Evolutionary conservation across 2,888 invertebrate genomes (phyloP).

Genomic region (Epicampocera succincta): DNA sequence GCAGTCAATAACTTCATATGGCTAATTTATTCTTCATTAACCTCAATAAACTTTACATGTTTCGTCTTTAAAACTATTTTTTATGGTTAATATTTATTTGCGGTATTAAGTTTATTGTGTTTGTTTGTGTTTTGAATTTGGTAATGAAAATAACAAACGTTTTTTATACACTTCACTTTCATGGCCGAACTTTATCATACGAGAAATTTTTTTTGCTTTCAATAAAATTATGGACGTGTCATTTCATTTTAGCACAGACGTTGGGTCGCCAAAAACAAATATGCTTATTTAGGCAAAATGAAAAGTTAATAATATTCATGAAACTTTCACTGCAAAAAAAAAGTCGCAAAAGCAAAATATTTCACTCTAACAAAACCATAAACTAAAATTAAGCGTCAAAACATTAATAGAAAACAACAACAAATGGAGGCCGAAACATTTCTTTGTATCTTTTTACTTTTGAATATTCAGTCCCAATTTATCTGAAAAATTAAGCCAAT

Average conservation of each 20-base stretch:
- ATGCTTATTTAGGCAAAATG: background rate
- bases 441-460: no score
- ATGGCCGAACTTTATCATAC: slow-evolving; percentile 17
- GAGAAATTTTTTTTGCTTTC: background rate
- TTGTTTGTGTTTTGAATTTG: slow-evolving; percentile 7
- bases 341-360: background rate
- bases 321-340: slow-evolving; percentile 33
- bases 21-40: no score
- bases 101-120: background rate
- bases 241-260: slow-evolving; percentile 31
- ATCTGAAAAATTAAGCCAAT: no score
- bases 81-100: slow-evolving; percentile 14
- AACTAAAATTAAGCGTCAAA: no score
- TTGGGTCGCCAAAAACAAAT: slow-evolving; percentile 24
- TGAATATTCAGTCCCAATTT: no score
- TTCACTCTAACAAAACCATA: background rate
- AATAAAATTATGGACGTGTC: slow-evolving; percentile 39
- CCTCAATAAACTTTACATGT: no score
- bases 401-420: no score
- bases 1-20: no score
- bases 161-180: slow-evolving; percentile 21
- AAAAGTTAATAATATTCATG: slow-evolving; percentile 2
- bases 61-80: slow-evolving; percentile 6
- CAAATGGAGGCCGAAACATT: no score
- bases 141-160: slow-evolving; percentile 4